These are phyloP conservation scores for Prinia subflava DNA, from an alignment of 2,113 vertebrate species.

Conservation along the genomic window DNA sequence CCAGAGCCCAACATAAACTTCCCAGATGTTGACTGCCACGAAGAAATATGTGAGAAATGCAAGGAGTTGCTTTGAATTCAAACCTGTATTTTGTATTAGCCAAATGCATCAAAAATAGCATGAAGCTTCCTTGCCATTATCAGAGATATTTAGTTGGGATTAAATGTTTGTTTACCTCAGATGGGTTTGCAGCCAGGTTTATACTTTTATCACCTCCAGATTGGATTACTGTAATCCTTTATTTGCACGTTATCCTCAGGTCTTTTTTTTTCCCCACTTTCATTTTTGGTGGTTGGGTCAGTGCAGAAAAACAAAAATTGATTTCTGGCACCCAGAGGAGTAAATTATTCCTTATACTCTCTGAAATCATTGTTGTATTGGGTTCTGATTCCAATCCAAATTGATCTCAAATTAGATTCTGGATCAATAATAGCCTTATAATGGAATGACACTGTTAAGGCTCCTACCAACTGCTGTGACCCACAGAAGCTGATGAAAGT, in stretches of 20 bases:
- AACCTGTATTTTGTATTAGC: slow-evolving; percentile 4
- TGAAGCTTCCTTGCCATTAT: slow-evolving; percentile 24
- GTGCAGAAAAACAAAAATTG: slow-evolving; percentile 46
- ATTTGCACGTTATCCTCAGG: background rate
- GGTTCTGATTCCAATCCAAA: slow-evolving; percentile 59
- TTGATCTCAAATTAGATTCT: slow-evolving; percentile 53
- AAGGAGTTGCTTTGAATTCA: background rate
- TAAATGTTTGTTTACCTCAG: slow-evolving; percentile 53
- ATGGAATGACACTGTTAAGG: slow-evolving; percentile 13
- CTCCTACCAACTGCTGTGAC: slow-evolving; percentile 23
- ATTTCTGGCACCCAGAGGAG: slow-evolving; percentile 34
- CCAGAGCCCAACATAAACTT: background rate
- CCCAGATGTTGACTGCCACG: background rate
- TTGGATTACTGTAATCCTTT: slow-evolving; percentile 64
- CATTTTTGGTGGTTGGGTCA: background rate
- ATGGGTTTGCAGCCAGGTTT: slow-evolving; percentile 10
- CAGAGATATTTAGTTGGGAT: slow-evolving; percentile 52
- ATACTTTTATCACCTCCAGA: slow-evolving; percentile 46
- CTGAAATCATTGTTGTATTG: slow-evolving; percentile 51
- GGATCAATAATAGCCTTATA: slow-evolving; percentile 50
- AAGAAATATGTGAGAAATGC: background rate
- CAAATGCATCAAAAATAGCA: slow-evolving; percentile 9
- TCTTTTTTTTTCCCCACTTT: background rate
- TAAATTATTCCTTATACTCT: slow-evolving; percentile 44
- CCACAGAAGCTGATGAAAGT: background rate